These are phyloP conservation scores for Whitmania pigra DNA, from an alignment of 1,140 invertebrate genomes.

Conservation along the genomic window DNA sequence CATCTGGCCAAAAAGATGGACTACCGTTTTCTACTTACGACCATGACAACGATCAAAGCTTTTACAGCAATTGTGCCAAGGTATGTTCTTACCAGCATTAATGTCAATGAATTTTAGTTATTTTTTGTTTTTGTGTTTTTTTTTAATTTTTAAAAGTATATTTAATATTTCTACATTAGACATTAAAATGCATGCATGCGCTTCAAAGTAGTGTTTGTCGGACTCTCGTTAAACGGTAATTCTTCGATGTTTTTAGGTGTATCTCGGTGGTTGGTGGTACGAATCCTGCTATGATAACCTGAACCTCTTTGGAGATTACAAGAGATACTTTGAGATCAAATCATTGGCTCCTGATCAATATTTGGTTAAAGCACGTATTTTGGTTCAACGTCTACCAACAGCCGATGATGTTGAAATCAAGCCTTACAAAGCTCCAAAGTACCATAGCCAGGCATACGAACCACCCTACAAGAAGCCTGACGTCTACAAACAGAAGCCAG, in stretches of 20 bases:
- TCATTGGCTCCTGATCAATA: constrained; percentile 10
- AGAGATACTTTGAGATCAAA: constrained; percentile 26
- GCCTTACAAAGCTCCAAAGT: too few species aligned
- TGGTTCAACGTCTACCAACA: constrained; percentile 7
- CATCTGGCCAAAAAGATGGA: constrained; percentile 34
- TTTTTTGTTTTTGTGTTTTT: too few species aligned
- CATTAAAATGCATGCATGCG: too few species aligned
- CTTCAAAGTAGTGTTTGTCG: too few species aligned
- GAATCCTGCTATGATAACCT: constrained; percentile 71
- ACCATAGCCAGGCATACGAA: too few species aligned
- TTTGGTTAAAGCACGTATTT: not conserved
- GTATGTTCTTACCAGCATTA: constrained; percentile 30
- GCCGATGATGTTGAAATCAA: not conserved
- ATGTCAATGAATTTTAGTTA: too few species aligned
- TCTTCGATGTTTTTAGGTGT: too few species aligned
- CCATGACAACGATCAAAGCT: constrained; percentile 57
- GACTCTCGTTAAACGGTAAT: too few species aligned
- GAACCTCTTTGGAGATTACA: constrained; percentile 78
- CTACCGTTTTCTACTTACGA: constrained; percentile 61
- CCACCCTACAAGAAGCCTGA: too few species aligned
- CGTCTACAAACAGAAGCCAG: too few species aligned
- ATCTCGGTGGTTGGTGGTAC: constrained; percentile 47
- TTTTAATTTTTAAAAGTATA: too few species aligned
- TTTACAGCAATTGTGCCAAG: constrained; percentile 57
- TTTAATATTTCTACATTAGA: too few species aligned